Evolutionary conservation across 2,888 invertebrate genomes (phyloP).

Genomic region (Parnassius orleans): DNA sequence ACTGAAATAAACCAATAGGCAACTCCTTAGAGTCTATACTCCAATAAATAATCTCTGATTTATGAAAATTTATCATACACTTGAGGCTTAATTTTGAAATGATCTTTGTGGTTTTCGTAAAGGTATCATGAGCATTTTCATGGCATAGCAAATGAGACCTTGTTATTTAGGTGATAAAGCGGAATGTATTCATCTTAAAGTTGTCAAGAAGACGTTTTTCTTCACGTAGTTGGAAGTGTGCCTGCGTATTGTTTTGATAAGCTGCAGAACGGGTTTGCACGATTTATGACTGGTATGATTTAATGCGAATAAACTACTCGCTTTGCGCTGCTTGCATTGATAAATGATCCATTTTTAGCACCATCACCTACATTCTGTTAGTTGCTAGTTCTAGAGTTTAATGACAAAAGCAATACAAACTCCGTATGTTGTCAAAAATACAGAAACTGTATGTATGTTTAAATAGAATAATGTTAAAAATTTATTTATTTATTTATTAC

Average conservation of each 20-base stretch:
- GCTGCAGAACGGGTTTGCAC: conserved; percentile 78
- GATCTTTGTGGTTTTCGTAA: conserved; percentile 49
- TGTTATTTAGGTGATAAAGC: conserved; percentile 49
- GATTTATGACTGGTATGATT: conserved; percentile 80
- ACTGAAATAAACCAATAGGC: conserved; percentile 71
- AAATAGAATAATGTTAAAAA: no score
- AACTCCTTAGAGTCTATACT: conserved; percentile 77
- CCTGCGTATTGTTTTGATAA: conserved; percentile 82
- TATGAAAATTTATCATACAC: conserved; percentile 80
- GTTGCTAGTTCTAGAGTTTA: conserved; percentile 31
- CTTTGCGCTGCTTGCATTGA: conserved; percentile 69
- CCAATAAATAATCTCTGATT: conserved; percentile 77
- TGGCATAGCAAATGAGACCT: conserved; percentile 56
- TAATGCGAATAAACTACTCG: conserved; percentile 80
- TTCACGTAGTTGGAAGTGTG: conserved; percentile 67
- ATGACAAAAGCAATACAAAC: no score
- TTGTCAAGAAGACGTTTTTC: conserved; percentile 60
- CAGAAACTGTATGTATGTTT: no score
- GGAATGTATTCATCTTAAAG: conserved; percentile 42
- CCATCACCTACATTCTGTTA: conserved; percentile 51
- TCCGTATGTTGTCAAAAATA: no score
- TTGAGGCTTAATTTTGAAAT: conserved; percentile 80
- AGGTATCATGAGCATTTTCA: conserved; percentile 42
- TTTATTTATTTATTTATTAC: no score
- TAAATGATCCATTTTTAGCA: conserved; percentile 70